Conservation (phyloP, 2,888 invertebrate species). For the Prenolepis imparis region DNA sequence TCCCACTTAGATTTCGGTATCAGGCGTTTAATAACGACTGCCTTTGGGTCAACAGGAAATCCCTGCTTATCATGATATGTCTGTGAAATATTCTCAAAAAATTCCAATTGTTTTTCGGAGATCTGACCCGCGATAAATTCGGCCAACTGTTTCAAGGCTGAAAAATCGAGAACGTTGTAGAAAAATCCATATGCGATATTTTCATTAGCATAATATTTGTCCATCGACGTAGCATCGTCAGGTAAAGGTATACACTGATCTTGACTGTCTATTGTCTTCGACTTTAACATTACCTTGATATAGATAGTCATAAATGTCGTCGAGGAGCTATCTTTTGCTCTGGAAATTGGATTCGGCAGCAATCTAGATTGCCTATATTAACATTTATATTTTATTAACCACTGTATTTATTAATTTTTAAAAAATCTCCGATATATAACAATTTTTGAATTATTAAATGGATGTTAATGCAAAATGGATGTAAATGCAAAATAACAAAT, state of each 20-base stretch:
- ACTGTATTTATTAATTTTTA: background rate
- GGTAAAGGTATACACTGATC: conserved; percentile 57
- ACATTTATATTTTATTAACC: background rate
- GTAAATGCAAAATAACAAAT: background rate
- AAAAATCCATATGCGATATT: conserved; percentile 89
- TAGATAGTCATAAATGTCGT: conserved; percentile 88
- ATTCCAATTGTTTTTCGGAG: conserved; percentile 83
- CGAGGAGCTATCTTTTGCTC: background rate
- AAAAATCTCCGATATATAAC: background rate
- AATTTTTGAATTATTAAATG: conserved; percentile 19
- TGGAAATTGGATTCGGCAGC: conserved; percentile 87
- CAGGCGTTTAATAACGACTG: conserved; percentile 43
- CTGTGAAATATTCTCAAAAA: conserved; percentile 86
- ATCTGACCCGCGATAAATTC: conserved; percentile 86
- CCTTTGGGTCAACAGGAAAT: background rate
- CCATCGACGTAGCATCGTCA: conserved; percentile 87
- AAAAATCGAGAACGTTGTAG: conserved; percentile 88
- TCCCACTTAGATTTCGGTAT: conserved; percentile 28
- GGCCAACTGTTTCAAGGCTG: conserved; percentile 87
- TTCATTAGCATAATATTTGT: conserved; percentile 88
- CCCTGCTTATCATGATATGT: background rate
- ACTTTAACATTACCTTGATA: conserved; percentile 84
- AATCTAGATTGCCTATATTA: conserved; percentile 87
- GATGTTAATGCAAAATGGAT: too few species aligned
- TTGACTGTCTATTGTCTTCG: conserved; percentile 42